Evolutionary conservation across 2,113 vertebrate species (phyloP).

Genomic region (Shinisaurus crocodilurus): DNA sequence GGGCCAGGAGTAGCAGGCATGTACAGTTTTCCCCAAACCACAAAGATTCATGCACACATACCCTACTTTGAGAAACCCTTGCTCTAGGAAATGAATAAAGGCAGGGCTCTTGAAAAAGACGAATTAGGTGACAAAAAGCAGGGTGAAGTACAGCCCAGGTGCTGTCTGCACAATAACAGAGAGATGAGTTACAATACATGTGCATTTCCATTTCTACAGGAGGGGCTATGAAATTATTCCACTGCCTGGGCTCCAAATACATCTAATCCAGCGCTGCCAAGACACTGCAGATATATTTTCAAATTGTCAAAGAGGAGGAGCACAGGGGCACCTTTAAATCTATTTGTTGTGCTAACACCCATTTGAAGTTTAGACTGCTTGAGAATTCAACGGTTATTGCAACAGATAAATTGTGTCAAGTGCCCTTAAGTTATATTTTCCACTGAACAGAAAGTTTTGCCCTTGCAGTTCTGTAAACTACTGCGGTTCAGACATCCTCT

Average conservation of each 20-base stretch:
- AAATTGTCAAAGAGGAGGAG: constrained; percentile 61
- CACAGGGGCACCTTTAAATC: constrained; percentile 72
- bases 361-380: constrained; percentile 69
- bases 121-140: constrained; percentile 66
- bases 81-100: constrained; percentile 73
- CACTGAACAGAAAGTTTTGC: constrained; percentile 15
- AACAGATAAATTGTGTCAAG: constrained; percentile 54
- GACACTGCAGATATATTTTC: constrained; percentile 76
- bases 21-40: no score
- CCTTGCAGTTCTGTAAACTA: constrained; percentile 24
- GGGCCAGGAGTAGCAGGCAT: neutral
- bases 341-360: constrained; percentile 73
- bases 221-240: constrained; percentile 78
- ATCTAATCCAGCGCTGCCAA: constrained; percentile 78
- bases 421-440: constrained; percentile 47
- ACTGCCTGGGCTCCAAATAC: constrained; percentile 60
- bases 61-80: neutral
- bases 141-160: constrained; percentile 73
- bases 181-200: constrained; percentile 80
- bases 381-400: constrained; percentile 74
- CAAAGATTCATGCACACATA: neutral
- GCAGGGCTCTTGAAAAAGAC: constrained; percentile 75
- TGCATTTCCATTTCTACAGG: constrained; percentile 84
- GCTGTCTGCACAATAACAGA: constrained; percentile 59
- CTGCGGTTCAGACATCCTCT: constrained; percentile 1